Evolutionary conservation across 2,113 vertebrate species (phyloP), one percentile per base, ranked within the genome.

Genomic region (Vulpes lagopus): DNA sequence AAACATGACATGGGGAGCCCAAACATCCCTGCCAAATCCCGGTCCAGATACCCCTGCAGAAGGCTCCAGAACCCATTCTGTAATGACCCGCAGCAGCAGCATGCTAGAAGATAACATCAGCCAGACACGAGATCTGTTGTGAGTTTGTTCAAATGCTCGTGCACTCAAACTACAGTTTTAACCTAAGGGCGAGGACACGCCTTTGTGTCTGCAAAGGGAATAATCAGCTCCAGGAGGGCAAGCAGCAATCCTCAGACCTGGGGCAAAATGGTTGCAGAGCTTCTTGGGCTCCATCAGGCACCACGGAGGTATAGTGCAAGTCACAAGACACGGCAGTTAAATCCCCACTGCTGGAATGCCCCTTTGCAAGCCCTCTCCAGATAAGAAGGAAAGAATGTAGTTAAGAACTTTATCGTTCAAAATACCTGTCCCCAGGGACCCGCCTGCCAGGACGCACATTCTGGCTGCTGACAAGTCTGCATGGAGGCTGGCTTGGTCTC

Each of bases 391-490:
- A 97, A 64, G 23, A 27, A 60, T 96, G 25, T 8, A 92, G 93
- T 94, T 92, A 95, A 98, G 94, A 95, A 97, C 64, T 87, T 91
- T 95, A 93, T 96, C 82, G 17, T 93, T 98, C 98, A 55, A 49
- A 20, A 94, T 99, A 99, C 99, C 99, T 99, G 99, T 97, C 99
- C 99, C 99, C 99, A 99, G 0, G 99, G 99, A 94, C 99, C 99
- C 25, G 99, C 99, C 98, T 99, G 99, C 99, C 99, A 99, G 57
- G 99, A 99, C 8, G 99, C 99, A 98, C 99, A 99, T 95, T 99
- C 99, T 97, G 99, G 99, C 97, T 99, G 99, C 97, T 99, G 99
- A 98, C 99, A 99, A 0, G 97, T 96, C 98, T 99, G 99, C 94
- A 99, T 99, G 0, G 99, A 99, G 88, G 99, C 99, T 0, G 99